These are phyloP conservation scores for Myathropa florea DNA, from an alignment of 2,888 invertebrate species.

Conservation along the genomic window DNA sequence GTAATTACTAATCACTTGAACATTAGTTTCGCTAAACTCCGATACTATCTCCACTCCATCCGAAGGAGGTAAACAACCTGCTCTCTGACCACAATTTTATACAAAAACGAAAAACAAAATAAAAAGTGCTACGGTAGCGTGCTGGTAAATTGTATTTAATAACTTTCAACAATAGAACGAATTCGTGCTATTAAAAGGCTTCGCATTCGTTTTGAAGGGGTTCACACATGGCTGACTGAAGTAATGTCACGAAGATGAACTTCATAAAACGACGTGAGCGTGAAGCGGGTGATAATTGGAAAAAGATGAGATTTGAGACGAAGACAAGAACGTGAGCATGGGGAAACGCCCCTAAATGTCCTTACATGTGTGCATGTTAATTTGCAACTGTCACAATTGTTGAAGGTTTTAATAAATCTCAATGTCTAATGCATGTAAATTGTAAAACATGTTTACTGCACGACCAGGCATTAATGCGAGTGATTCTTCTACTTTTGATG, in stretches of 20 bases:
- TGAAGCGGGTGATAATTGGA: too few relatives aligned
- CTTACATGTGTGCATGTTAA: too few relatives aligned
- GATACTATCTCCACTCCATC: conserved; percentile 1
- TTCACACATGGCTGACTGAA: neutral
- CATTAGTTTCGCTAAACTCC: conserved; percentile 15
- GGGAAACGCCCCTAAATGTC: too few relatives aligned
- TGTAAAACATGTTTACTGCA: too few relatives aligned
- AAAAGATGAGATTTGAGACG: too few relatives aligned
- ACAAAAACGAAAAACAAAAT: neutral
- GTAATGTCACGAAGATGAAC: neutral
- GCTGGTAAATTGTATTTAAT: conserved; percentile 16
- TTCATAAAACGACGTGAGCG: neutral
- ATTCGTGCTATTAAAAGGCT: neutral
- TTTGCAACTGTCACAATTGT: too few relatives aligned
- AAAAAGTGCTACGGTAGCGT: conserved; percentile 1
- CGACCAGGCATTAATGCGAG: too few relatives aligned
- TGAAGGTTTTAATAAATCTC: too few relatives aligned
- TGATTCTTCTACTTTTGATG: too few relatives aligned
- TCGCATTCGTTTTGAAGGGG: neutral
- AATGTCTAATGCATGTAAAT: too few relatives aligned
- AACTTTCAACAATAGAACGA: conserved; percentile 20
- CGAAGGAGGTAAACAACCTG: conserved; percentile 14
- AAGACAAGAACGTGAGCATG: too few relatives aligned
- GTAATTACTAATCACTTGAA: conserved; percentile 13
- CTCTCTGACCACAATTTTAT: neutral